A percentile compares a stretch with the other conserved stretches of the same genome.
Evolutionary conservation across 2,888 invertebrate genomes (phyloP).

Genomic region (Drosophila vallismaia): DNA sequence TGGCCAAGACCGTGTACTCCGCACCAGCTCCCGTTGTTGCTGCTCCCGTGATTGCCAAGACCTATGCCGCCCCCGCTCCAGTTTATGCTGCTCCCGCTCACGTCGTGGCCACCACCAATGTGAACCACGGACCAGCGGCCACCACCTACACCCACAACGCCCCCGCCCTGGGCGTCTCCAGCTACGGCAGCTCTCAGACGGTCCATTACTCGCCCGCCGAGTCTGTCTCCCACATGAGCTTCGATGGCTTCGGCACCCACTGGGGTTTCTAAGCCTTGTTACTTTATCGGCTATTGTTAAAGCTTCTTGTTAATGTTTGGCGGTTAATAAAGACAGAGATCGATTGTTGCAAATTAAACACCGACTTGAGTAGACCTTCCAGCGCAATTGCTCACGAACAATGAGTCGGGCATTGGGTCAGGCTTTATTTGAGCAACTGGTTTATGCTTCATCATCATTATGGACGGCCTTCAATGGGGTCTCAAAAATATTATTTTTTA

Average conservation of each 20-base stretch:
- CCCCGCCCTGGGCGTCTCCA: conserved; percentile 79
- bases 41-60: conserved; percentile 47
- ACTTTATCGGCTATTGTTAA: conserved; percentile 31
- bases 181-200: conserved; percentile 82
- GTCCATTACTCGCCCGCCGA: conserved; percentile 85
- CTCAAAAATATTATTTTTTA: conserved; percentile 19
- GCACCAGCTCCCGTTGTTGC: conserved; percentile 44
- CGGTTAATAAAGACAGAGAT: conserved; percentile 50
- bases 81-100: conserved; percentile 58
- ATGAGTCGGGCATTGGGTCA: conserved; percentile 1
- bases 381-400: conserved; percentile 48
- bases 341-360: conserved; percentile 51
- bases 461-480: conserved; percentile 31
- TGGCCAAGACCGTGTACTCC: conserved; percentile 68
- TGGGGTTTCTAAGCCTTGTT: conserved; percentile 86
- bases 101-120: conserved; percentile 67
- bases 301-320: conserved; percentile 57
- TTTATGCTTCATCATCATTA: conserved; percentile 64
- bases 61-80: conserved; percentile 27
- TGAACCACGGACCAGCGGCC: conserved; percentile 72
- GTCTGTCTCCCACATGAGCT: conserved; percentile 87
- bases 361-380: conserved; percentile 45
- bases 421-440: conserved; percentile 35
- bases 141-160: conserved; percentile 82
- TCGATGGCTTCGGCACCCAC: conserved; percentile 87